Evolutionary conservation across 2,797 vertebrate species (phyloP), one percentile per base, ranked within the genome.

Genomic region (Synaphobranchus kaupii): DNA sequence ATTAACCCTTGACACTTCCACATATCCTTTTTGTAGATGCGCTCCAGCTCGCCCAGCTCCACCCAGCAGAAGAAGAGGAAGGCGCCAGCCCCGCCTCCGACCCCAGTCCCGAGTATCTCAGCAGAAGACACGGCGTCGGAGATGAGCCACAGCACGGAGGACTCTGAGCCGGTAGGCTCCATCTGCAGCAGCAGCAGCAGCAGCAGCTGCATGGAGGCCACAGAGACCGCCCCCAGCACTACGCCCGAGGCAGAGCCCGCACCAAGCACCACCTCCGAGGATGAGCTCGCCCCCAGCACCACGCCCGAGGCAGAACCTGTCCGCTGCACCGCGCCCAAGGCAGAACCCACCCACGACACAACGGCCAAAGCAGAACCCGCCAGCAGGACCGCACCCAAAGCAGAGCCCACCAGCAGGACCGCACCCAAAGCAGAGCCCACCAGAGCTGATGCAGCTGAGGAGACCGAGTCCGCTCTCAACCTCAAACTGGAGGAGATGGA

Each of bases 21-120:
- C 52, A n/a, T 60, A 17, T 86, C 22, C 34, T 71, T 84, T 0
- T 2, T 85, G 13, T 66, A 99, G 98, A 87, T 95, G 88, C 94
- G 93, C 20, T 93, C 93, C 73, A 94, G 93, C 89, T 97, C 96
- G 3, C 93, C 96, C 31, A 93, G 92, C 0, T 93, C 96, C 90
- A 93, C 95, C 89, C 97, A 96, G 91, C 96, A 97, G 89, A 98
- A 97, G 92, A 99, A 99, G 94, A 95, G 97, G 52, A 97, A 96
- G 91, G 98, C 98, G 5, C 98, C 98, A 2, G 87, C 95, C 13
- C 96, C 97, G 25, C 97, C 97, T 0, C 95, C 97, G 31, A 96
- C 94, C 83, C 94, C 96, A 0, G 86, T 89, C 28, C 91, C 94
- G 54, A 89, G 90, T 68, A 89, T 90, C 44, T 90, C 92, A 13